phyloP scores from a whole-genome alignment of 2,888 invertebrate species.

The Xylota sylvarum region DNA sequence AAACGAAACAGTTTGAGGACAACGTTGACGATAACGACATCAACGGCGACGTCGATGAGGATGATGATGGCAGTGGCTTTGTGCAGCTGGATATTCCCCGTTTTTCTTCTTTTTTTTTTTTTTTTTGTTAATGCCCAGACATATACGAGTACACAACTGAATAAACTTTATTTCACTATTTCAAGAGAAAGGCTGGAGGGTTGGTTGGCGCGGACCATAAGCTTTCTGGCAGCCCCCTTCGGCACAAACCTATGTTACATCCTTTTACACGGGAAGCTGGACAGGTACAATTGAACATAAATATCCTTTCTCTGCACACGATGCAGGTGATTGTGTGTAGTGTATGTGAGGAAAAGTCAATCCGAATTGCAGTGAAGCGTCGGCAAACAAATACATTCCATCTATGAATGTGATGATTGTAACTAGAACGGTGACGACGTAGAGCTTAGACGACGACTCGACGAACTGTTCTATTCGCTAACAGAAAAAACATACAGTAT shows the following conservation, averaged over 20 bases:
- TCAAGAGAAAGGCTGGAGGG: neutral
- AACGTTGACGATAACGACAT: neutral
- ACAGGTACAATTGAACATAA: conserved; percentile 70
- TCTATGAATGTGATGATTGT: conserved; percentile 70
- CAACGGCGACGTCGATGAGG: neutral
- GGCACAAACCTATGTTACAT: conserved; percentile 47
- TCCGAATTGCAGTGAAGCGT: conserved; percentile 51
- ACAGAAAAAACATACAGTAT: neutral
- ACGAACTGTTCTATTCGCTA: conserved; percentile 21
- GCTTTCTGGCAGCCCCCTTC: conserved; percentile 5
- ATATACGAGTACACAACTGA: conserved; percentile 50
- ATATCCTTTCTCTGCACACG: conserved; percentile 43
- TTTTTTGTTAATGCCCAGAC: conserved; percentile 26
- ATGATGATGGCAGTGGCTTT: conserved; percentile 34
- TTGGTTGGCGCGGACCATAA: conserved; percentile 16
- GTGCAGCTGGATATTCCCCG: conserved; percentile 21
- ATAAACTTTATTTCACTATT: conserved; percentile 67
- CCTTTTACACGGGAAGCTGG: conserved; percentile 63
- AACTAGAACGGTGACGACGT: conserved; percentile 44
- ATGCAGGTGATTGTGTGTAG: conserved; percentile 30
- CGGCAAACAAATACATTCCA: conserved; percentile 65
- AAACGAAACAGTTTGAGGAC: conserved; percentile 66
- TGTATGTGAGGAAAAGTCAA: conserved; percentile 47
- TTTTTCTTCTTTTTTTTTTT: conserved; percentile 8
- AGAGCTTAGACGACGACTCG: conserved; percentile 55